Base-by-base conservation (phyloP, 2,888 invertebrate species). In the Eumacrocentrus americanus region DNA sequence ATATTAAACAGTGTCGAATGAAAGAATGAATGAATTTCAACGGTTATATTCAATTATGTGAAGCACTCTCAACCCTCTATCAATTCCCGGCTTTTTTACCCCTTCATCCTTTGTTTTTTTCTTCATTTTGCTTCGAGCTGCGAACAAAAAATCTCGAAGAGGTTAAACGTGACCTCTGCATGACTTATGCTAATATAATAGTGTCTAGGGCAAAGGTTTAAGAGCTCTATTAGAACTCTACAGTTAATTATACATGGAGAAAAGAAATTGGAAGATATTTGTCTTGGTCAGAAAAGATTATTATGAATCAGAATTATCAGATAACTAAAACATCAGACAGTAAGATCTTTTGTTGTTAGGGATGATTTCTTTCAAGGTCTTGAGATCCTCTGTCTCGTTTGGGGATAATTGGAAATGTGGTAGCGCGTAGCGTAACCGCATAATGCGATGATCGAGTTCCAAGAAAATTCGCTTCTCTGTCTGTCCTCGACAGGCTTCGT, bases 1-100 rank as follows among this genome's bases (percentile, higher is more conserved):
- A 75, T 75, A 73, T 74, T 74, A 71, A 74, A 65, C 68, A 61
- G 61, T 9, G 29, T 16, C 18, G 18, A 44, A 38, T 16, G 51
- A 38, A 23, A 40, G 14, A 52, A 52, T 40, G 40, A 44, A 54
- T 44, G 54, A 34, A 54, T 54, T 54, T 22, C 42, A 44, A 54
- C 18, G 34, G 34, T 54, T 53, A 18, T 37, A 22, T 37, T 42
- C 4, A n/a, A 42, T 42, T 20, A 18, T 18, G 4, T 29, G 29
- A 29, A 9, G n/a, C n/a, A n/a, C n/a, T 29, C 29, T 29, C 29
- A 29, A 9, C 29, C 29, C 29, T 9, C 4, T 29, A 9, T 29
- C 4, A 6, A 9, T 9, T 4, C 29, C 29, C 9, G 29, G 29
- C 29, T 29, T 29, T 50, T 50, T 34, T 12, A 3, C 42, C 42